Percentiles rank a stretch among this genome's conserved stretches.
These are phyloP conservation scores for Heliconius himera DNA, from an alignment of 1,140 invertebrate genomes.

Conservation along the genomic window DNA sequence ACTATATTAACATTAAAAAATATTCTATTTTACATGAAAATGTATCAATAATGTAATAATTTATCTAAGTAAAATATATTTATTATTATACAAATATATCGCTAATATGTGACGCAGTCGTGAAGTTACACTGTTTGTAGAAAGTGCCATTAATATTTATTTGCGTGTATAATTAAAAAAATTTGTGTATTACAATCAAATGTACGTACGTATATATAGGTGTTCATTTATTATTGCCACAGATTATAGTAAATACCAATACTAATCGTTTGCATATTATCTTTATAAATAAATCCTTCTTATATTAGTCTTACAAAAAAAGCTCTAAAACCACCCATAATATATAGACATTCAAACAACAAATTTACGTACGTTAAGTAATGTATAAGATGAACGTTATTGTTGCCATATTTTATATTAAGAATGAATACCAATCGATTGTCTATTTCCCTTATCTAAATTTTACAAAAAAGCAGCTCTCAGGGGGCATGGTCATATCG, in stretches of 20 bases:
- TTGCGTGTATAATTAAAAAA: background rate
- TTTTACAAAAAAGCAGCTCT: constrained; percentile 78
- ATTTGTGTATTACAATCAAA: too few species aligned
- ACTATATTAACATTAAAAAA: background rate
- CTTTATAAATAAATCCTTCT: background rate
- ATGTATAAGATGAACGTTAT: too few species aligned
- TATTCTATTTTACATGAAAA: constrained; percentile 6
- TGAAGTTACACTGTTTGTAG: background rate
- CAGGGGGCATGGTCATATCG: constrained; percentile 85
- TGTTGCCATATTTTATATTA: too few species aligned
- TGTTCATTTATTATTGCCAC: too few species aligned
- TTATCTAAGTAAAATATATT: background rate
- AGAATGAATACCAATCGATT: too few species aligned
- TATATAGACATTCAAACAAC: too few species aligned
- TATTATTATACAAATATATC: background rate
- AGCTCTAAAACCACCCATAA: background rate
- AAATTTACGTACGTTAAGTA: too few species aligned
- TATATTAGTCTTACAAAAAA: background rate
- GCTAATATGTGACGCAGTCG: background rate
- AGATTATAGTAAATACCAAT: background rate
- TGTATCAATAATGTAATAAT: constrained; percentile 4
- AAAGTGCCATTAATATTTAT: background rate
- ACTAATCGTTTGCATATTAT: background rate
- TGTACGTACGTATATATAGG: too few species aligned
- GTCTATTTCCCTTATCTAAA: too few species aligned